These are phyloP conservation scores for Trichonephila inaurata DNA, from an alignment of 1,140 invertebrate genomes.

Conservation along the genomic window DNA sequence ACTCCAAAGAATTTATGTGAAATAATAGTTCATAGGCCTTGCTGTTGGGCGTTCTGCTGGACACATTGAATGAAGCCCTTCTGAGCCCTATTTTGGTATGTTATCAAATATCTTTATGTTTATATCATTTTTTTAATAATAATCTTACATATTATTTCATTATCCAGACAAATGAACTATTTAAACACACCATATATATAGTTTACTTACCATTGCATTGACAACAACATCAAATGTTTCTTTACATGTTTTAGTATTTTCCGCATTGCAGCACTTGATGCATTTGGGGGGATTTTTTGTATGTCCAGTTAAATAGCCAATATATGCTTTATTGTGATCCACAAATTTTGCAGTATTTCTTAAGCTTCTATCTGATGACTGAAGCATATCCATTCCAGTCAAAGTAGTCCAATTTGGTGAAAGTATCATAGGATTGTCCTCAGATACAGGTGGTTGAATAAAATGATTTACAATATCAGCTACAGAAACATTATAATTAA, in stretches of 20 bases:
- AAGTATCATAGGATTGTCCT: neutral
- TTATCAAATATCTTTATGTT: too few relatives aligned
- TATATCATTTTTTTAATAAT: too few relatives aligned
- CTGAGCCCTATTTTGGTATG: too few relatives aligned
- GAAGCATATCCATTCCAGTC: neutral
- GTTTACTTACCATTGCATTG: neutral
- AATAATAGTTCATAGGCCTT: too few relatives aligned
- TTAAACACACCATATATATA: neutral
- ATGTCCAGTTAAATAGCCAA: neutral
- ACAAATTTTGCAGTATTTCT: neutral
- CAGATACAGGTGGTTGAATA: neutral
- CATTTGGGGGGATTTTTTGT: neutral
- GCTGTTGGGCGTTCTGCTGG: too few relatives aligned
- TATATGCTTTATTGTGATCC: neutral
- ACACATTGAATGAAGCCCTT: too few relatives aligned
- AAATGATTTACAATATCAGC: neutral
- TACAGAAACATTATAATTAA: neutral
- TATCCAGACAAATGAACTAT: too few relatives aligned
- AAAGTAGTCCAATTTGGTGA: slow-evolving; percentile 2
- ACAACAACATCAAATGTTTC: neutral
- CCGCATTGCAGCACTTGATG: neutral
- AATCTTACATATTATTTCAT: too few relatives aligned
- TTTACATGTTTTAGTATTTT: neutral
- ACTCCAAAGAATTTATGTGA: too few relatives aligned
- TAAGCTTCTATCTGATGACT: neutral